These are phyloP conservation scores for Willisornis vidua DNA, from an alignment of 2,113 vertebrate species.

Conservation along the genomic window DNA sequence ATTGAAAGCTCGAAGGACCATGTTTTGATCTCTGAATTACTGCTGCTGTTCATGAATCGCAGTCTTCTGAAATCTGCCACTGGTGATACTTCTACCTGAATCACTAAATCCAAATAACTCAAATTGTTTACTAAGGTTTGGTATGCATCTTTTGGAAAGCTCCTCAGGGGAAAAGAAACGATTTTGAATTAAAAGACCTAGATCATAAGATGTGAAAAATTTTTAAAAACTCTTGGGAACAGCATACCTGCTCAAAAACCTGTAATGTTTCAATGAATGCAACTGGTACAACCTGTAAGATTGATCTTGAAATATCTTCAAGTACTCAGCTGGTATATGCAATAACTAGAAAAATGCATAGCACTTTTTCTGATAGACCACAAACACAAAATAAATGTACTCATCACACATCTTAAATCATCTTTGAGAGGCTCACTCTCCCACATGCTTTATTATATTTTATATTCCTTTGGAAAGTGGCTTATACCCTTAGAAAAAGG, in stretches of 20 bases:
- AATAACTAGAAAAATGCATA: background rate
- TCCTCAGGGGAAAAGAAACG: background rate
- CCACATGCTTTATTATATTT: background rate
- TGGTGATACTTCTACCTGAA: background rate
- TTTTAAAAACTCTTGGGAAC: background rate
- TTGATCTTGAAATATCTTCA: background rate
- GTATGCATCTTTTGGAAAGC: background rate
- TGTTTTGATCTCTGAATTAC: slow-evolving; percentile 1
- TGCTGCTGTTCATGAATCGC: background rate
- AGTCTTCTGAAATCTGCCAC: background rate
- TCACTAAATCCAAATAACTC: background rate
- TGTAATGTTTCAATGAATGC: background rate
- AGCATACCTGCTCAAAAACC: background rate
- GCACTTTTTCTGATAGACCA: background rate
- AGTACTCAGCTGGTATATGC: background rate
- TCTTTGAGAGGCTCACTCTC: background rate
- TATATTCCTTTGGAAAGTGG: background rate
- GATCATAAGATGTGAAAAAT: background rate
- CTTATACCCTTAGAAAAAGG: background rate
- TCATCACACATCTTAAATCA: background rate
- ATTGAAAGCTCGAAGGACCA: background rate
- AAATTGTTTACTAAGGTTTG: background rate
- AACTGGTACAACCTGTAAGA: background rate
- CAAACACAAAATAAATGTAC: background rate
- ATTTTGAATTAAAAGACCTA: background rate